Conservation (phyloP, 2,888 invertebrate species). For the Euclidia mi region DNA sequence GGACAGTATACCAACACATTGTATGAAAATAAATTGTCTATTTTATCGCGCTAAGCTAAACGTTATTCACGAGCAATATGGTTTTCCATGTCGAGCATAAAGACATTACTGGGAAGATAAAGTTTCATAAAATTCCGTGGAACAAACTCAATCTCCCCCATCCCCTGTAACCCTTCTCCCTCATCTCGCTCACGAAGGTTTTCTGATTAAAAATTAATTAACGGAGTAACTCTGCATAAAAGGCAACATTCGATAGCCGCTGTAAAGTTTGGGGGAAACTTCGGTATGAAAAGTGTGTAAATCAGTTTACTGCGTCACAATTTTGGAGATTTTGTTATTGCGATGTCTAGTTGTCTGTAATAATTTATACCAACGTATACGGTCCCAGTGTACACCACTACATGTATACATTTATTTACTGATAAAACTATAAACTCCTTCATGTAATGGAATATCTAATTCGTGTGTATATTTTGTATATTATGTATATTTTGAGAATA, state of each 20-base stretch:
- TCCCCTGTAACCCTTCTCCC: constrained; percentile 16
- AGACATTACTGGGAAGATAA: constrained; percentile 63
- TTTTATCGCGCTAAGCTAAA: constrained; percentile 39
- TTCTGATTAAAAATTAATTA: constrained; percentile 84
- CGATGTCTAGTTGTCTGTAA: too few species aligned
- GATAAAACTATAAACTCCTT: too few species aligned
- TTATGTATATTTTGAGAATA: too few species aligned
- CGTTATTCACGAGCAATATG: constrained; percentile 52
- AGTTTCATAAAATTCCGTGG: constrained; percentile 69
- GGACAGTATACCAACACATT: constrained; percentile 6
- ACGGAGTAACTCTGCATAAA: constrained; percentile 58
- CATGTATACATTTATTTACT: too few species aligned
- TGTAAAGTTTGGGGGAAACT: constrained; percentile 53
- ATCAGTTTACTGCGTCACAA: constrained; percentile 28
- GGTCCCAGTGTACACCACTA: too few species aligned
- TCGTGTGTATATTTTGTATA: too few species aligned
- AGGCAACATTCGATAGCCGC: constrained; percentile 60
- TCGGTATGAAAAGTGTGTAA: constrained; percentile 33
- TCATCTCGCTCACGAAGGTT: constrained; percentile 47
- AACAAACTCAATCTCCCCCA: constrained; percentile 70
- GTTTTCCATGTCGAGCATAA: constrained; percentile 58
- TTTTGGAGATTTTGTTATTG: too few species aligned
- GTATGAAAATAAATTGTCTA: constrained; percentile 21
- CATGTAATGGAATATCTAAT: too few species aligned
- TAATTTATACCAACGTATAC: too few species aligned